Conservation (phyloP, 2,113 vertebrate species). For the Sarotherodon lohbergeri region DNA sequence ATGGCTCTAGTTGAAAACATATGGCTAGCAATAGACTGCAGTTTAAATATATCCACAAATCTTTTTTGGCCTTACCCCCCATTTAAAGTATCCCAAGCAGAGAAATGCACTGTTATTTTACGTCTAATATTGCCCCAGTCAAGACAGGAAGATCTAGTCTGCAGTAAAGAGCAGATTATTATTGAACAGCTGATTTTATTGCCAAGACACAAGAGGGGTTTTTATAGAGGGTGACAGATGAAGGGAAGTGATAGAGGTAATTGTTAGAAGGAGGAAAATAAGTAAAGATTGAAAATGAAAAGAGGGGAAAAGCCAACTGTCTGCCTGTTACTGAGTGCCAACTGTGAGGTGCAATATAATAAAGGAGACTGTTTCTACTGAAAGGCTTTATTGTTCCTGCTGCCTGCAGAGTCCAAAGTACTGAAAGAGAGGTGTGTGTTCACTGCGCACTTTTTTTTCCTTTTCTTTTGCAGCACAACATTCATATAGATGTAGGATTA, state of each 20-base stretch:
- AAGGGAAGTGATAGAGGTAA: neutral
- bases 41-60: neutral
- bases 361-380: conserved; percentile 42
- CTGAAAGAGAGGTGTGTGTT: conserved; percentile 29
- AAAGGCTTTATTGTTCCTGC: conserved; percentile 55
- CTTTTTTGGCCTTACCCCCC: neutral
- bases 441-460: neutral
- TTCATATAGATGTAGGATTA: conserved; percentile 1
- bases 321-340: conserved; percentile 16
- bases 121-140: neutral
- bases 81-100: neutral
- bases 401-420: conserved; percentile 36
- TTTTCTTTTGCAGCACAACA: neutral
- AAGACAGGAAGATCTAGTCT: neutral
- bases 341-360: conserved; percentile 44
- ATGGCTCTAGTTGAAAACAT: neutral
- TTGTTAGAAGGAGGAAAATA: neutral
- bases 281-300: neutral
- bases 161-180: neutral
- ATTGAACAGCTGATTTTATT: neutral
- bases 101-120: neutral
- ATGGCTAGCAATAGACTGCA: neutral
- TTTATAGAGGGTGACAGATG: neutral
- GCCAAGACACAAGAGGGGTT: neutral
- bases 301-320: neutral